Evolutionary conservation across 2,797 vertebrate species (phyloP), one percentile per base, ranked within the genome.

Genomic region (Bradypodion ventrale): DNA sequence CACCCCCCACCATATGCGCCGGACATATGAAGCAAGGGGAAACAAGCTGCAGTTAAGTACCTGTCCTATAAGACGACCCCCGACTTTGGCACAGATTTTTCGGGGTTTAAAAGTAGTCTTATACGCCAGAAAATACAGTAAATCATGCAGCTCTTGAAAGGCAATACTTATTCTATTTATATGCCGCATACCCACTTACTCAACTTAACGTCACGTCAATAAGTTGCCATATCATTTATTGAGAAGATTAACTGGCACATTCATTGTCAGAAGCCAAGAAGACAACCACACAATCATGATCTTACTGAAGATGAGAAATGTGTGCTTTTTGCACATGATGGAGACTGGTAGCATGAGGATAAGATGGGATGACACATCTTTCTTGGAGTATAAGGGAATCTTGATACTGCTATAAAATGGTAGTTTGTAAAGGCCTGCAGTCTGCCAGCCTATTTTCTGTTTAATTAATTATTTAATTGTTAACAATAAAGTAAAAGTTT

Each of bases 351-450:
- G 35, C 7, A 59, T 52, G 15, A 42, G 52, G 52, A 16, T 52
- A 44, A 42, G 29, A 25, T 46, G 19, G 16, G n/a, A 62, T 78
- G 42, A 63, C 40, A 72, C 70, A 82, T 78, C 27, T 73, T 32
- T 25, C 16, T 37, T 72, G 32, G 40, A 77, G 15, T 72, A 13
- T n/a, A 87, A 69, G 65, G 23, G 78, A 89, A 65, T 79, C 40
- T 83, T 75, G 75, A 32, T 52, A 62, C 81, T 79, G 82, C 80
- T 70, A 0, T 37, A 59, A 83, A 89, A 83, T 4, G 25, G 49
- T 46, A 72, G 16, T 1, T 60, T 80, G 88, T 90, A 80, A 82
- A 66, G 5, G 7, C 0, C 7, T 42, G 63, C n/a, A 83, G 1
- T 21, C 16, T 80, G 65, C 9, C 29, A 25, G 77, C 19, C 75